Conservation (phyloP, 2,888 invertebrate species). For the Dicranocentrus wangi region DNA sequence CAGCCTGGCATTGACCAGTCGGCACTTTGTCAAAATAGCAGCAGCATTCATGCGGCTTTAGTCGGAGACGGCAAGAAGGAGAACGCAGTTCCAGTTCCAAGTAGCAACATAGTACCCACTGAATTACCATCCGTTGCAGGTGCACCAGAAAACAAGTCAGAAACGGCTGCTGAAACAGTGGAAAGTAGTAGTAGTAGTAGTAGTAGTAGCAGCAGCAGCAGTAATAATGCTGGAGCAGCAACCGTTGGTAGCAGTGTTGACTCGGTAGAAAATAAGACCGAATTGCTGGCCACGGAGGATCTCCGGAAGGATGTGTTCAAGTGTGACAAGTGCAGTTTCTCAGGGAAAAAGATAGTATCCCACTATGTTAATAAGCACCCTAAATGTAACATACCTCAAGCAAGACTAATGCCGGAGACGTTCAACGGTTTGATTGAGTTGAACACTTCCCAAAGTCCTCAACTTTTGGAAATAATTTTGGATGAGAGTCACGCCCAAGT, state of each 20-base stretch:
- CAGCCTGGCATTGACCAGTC: too few species aligned
- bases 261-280: too few species aligned
- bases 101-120: not conserved
- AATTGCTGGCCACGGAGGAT: constrained; percentile 4
- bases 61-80: not conserved
- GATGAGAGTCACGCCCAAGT: constrained; percentile 32
- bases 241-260: too few species aligned
- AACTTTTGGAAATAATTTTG: constrained; percentile 60
- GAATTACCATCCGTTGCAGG: too few species aligned
- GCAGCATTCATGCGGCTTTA: too few species aligned
- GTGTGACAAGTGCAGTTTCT: constrained; percentile 80
- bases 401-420: constrained; percentile 43
- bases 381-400: constrained; percentile 74
- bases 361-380: constrained; percentile 82
- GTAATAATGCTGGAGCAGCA: too few species aligned
- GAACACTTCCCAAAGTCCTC: constrained; percentile 58
- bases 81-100: not conserved
- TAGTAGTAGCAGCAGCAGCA: too few species aligned
- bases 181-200: too few species aligned
- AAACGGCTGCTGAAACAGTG: not conserved
- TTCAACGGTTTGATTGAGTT: constrained; percentile 57
- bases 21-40: not conserved
- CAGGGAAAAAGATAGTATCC: constrained; percentile 79
- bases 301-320: constrained; percentile 67
- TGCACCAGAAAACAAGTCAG: too few species aligned